A percentile compares a stretch with the other conserved stretches of the same genome.
phyloP scores from a whole-genome alignment of 2,797 vertebrate genomes.

The Ptychobarbus kaznakovi region DNA sequence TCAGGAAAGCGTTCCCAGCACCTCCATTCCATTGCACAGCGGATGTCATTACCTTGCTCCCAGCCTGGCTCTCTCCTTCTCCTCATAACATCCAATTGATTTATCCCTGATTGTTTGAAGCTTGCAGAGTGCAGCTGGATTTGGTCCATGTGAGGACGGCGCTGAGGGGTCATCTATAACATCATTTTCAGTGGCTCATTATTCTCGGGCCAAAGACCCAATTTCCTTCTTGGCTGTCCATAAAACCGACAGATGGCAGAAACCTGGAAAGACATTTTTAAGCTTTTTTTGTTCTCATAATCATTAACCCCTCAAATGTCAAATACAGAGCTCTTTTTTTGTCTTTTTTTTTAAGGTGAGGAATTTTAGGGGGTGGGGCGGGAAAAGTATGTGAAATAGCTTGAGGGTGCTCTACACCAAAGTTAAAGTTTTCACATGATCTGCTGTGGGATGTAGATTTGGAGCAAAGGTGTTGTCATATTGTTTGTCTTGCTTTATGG shows the following conservation, averaged over 20 bases:
- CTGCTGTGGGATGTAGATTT: slow-evolving; percentile 65
- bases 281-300: slow-evolving; percentile 65
- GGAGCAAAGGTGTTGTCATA: slow-evolving; percentile 67
- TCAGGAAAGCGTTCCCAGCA: slow-evolving; percentile 63
- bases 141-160: slow-evolving; percentile 77
- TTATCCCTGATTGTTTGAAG: slow-evolving; percentile 79
- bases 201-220: slow-evolving; percentile 77
- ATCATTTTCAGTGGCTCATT: slow-evolving; percentile 82
- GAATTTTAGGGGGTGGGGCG: slow-evolving; percentile 69
- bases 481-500: slow-evolving; percentile 65
- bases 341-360: slow-evolving; percentile 71
- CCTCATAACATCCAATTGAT: slow-evolving; percentile 77
- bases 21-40: slow-evolving; percentile 56
- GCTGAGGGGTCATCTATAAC: slow-evolving; percentile 80
- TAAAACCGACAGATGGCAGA: slow-evolving; percentile 83
- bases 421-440: slow-evolving; percentile 66
- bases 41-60: slow-evolving; percentile 71
- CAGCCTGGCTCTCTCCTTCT: slow-evolving; percentile 65
- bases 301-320: slow-evolving; percentile 68
- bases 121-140: slow-evolving; percentile 71
- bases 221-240: slow-evolving; percentile 80
- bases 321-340: slow-evolving; percentile 70
- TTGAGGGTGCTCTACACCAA: slow-evolving; percentile 69
- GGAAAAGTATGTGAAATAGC: slow-evolving; percentile 68
- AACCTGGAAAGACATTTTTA: slow-evolving; percentile 76